Conservation (phyloP, 2,888 invertebrate species). For the Linnaemya tessellans region DNA sequence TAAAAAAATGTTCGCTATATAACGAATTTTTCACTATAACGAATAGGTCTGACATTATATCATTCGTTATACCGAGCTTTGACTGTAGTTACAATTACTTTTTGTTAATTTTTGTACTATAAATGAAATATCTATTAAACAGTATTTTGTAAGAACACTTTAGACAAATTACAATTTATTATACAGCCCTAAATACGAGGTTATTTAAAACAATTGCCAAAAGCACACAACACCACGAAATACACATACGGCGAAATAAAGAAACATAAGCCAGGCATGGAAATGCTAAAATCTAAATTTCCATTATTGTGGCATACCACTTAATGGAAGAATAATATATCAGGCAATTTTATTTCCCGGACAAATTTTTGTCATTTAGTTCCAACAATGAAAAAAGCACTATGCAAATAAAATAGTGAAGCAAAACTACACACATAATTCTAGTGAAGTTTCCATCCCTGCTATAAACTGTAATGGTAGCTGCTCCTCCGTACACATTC, state of each 20-base stretch:
- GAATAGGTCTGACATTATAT: too few relatives aligned
- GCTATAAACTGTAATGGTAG: background rate
- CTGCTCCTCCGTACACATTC: background rate
- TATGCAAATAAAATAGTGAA: too few relatives aligned
- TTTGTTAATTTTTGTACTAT: conserved; percentile 10
- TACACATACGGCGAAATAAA: background rate
- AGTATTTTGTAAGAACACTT: conserved; percentile 40
- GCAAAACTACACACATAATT: background rate
- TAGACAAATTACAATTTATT: conserved; percentile 66
- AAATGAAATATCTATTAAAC: conserved; percentile 28
- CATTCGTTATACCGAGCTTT: too few relatives aligned
- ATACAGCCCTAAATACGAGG: background rate
- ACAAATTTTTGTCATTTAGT: too few relatives aligned
- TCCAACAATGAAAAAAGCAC: too few relatives aligned
- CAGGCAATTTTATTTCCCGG: too few relatives aligned
- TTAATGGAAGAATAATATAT: too few relatives aligned
- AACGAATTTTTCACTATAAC: too few relatives aligned
- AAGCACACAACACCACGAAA: background rate
- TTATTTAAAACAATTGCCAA: conserved; percentile 54
- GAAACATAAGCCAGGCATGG: background rate
- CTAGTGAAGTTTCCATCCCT: background rate
- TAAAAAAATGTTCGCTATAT: too few relatives aligned
- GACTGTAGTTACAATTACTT: conserved; percentile 52
- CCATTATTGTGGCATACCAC: too few relatives aligned
- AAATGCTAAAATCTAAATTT: background rate